A percentile compares a stretch with the other conserved stretches of the same genome.
phyloP scores from a whole-genome alignment of 2,113 vertebrate species.

The Numida meleagris region DNA sequence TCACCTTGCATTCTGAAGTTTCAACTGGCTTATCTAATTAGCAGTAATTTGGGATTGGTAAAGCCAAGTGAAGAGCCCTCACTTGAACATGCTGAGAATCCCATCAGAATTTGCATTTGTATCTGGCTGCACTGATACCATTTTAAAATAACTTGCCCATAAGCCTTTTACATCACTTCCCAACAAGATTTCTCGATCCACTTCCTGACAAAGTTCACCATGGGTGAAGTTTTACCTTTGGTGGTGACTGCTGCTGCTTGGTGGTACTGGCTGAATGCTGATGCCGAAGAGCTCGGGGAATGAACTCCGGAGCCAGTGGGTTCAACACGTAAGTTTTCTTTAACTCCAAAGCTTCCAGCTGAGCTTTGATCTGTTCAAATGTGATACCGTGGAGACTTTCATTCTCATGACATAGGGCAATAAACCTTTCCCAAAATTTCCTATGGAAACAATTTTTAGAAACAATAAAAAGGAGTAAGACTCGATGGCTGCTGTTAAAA shows the following conservation, averaged over 20 bases:
- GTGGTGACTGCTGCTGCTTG: slow-evolving; percentile 93
- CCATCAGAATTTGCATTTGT: background rate
- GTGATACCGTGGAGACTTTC: slow-evolving; percentile 97
- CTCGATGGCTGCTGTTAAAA: background rate
- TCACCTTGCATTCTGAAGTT: background rate
- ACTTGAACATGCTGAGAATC: background rate
- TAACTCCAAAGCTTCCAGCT: slow-evolving; percentile 96
- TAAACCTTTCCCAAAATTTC: slow-evolving; percentile 99
- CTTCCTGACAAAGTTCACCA: background rate
- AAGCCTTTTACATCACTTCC: background rate
- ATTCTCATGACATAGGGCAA: slow-evolving; percentile 96
- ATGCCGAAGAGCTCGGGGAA: slow-evolving; percentile 91
- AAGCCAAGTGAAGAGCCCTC: background rate
- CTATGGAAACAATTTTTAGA: slow-evolving; percentile 74
- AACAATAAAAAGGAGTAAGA: slow-evolving; percentile 3
- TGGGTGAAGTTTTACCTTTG: slow-evolving; percentile 83
- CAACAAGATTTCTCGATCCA: background rate
- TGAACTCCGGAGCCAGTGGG: slow-evolving; percentile 96
- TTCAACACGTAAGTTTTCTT: slow-evolving; percentile 99
- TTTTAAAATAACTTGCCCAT: background rate
- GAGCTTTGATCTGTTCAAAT: slow-evolving; percentile 97
- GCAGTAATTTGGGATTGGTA: too few species aligned
- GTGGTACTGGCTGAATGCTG: slow-evolving; percentile 81
- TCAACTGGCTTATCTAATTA: background rate
- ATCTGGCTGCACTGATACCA: background rate